phyloP scores from a whole-genome alignment of 1,140 invertebrate genomes.

The Ostrea edulis region DNA sequence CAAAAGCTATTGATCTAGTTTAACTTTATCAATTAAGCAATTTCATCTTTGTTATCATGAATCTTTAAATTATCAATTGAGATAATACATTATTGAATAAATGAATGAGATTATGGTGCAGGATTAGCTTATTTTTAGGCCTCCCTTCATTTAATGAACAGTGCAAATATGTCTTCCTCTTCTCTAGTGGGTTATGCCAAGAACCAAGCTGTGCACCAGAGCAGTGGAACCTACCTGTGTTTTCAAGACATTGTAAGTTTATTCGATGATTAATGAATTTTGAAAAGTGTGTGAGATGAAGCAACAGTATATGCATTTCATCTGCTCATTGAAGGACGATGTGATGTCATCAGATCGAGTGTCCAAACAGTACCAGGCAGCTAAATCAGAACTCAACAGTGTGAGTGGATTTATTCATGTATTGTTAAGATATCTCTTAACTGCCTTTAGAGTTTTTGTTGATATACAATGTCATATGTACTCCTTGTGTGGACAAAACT shows the following conservation, averaged over 20 bases:
- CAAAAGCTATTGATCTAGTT: too few species aligned
- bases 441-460: too few species aligned
- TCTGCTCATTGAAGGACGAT: slow-evolving; percentile 73
- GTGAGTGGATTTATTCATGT: slow-evolving; percentile 56
- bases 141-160: too few species aligned
- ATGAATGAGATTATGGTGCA: too few species aligned
- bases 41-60: too few species aligned
- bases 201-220: slow-evolving; percentile 85
- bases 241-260: slow-evolving; percentile 87
- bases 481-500: too few species aligned
- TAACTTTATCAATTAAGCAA: too few species aligned
- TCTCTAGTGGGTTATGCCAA: slow-evolving; percentile 86
- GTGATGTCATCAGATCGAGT: slow-evolving; percentile 85
- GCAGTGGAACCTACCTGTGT: slow-evolving; percentile 86
- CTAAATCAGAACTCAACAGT: slow-evolving; percentile 79
- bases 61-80: too few species aligned
- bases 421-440: not conserved
- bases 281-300: not conserved
- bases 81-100: too few species aligned
- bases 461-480: too few species aligned
- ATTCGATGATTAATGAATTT: slow-evolving; percentile 22
- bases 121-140: too few species aligned
- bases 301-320: not conserved
- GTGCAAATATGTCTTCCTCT: not conserved
- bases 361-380: slow-evolving; percentile 82